These are phyloP conservation scores for Gerris lacustris DNA, from an alignment of 2,888 invertebrate genomes.

Conservation along the genomic window DNA sequence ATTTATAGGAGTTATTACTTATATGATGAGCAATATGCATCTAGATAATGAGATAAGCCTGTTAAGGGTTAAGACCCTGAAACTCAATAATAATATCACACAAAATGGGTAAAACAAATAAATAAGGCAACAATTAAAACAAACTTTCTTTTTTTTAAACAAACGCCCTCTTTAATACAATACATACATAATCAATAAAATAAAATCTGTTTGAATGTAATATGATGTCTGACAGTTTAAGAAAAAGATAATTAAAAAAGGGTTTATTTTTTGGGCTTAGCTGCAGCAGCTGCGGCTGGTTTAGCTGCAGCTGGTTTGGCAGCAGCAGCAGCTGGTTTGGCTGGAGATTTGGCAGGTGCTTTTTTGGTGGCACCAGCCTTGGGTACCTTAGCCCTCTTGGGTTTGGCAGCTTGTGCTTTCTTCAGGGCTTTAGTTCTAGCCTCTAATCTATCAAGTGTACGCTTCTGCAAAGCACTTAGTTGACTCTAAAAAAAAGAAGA, in stretches of 20 bases:
- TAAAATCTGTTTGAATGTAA: not conserved
- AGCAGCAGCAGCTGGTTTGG: conserved; percentile 16
- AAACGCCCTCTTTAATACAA: conserved; percentile 1
- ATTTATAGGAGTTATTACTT: no score
- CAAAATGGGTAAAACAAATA: not conserved
- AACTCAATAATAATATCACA: no score
- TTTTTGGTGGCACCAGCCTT: not conserved
- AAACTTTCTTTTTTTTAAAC: not conserved
- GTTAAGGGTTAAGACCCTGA: no score
- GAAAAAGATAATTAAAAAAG: not conserved
- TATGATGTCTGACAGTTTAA: not conserved
- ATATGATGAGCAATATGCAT: no score
- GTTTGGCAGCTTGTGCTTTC: conserved; percentile 43
- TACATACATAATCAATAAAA: not conserved
- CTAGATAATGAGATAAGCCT: no score
- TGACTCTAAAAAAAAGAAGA: conserved; percentile 34
- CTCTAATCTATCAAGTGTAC: conserved; percentile 42
- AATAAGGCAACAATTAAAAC: not conserved
- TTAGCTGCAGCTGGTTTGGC: conserved; percentile 23
- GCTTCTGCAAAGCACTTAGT: conserved; percentile 41
- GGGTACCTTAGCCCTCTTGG: conserved; percentile 36
- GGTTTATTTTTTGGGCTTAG: conserved; percentile 5
- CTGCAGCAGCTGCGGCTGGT: conserved; percentile 22
- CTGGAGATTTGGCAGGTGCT: conserved; percentile 26
- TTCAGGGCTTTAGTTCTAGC: conserved; percentile 43